Evolutionary conservation across 2,888 invertebrate species (phyloP).

Genomic region (Folsomia candida): DNA sequence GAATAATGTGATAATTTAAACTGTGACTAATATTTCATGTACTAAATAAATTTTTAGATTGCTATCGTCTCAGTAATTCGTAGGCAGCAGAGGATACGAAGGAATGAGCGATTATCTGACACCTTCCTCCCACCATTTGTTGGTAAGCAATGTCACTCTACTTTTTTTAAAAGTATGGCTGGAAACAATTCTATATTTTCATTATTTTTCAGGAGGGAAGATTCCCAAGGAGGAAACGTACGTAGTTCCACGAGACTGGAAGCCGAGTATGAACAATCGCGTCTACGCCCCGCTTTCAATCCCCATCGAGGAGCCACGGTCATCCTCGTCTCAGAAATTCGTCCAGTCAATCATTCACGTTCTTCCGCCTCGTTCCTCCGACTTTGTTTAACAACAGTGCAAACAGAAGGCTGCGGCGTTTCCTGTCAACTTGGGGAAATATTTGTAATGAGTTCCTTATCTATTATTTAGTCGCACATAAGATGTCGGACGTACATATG

Average conservation of each 20-base stretch:
- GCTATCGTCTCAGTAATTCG: neutral
- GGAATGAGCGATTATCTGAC: too few relatives aligned
- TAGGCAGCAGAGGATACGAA: neutral
- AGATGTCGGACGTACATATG: too few relatives aligned
- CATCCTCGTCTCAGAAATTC: neutral
- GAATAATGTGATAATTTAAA: neutral
- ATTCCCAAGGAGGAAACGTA: slow-evolving; percentile 1
- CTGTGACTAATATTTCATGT: neutral
- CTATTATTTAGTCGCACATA: too few relatives aligned
- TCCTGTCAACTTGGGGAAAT: too few relatives aligned
- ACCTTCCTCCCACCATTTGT: neutral
- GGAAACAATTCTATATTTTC: too few relatives aligned
- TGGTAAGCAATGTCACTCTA: neutral
- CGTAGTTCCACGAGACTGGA: neutral
- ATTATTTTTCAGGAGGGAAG: neutral
- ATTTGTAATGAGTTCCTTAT: too few relatives aligned
- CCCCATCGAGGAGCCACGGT: neutral
- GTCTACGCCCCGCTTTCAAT: neutral
- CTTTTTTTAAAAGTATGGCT: neutral
- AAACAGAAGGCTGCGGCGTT: too few relatives aligned
- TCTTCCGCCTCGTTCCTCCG: neutral
- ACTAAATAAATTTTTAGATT: neutral
- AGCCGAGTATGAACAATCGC: neutral
- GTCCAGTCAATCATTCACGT: neutral
- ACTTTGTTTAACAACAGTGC: neutral